Conservation (phyloP, 2,113 vertebrate genomes). For the Xiphorhynchus elegans region DNA sequence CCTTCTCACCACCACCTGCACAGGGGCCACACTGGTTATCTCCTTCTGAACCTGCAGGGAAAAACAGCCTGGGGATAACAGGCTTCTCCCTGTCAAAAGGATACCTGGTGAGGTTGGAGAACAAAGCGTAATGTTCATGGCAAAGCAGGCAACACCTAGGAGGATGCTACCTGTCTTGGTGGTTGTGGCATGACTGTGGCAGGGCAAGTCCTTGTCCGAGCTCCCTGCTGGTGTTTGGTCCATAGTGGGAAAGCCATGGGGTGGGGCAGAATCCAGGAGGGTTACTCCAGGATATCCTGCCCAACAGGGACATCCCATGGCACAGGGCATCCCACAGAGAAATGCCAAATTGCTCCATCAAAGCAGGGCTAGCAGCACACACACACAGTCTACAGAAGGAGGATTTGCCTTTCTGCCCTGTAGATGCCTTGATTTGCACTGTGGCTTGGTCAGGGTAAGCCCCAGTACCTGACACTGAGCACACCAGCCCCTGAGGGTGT, state of each 20-base stretch:
- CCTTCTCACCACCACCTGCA: background rate
- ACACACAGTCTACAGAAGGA: background rate
- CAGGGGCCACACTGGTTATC: rapidly evolving
- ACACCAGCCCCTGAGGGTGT: rapidly evolving
- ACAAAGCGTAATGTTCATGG: background rate
- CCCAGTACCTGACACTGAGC: background rate
- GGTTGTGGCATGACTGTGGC: background rate
- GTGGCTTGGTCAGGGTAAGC: background rate
- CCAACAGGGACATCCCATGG: background rate
- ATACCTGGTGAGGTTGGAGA: background rate
- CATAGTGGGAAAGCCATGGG: rapidly evolving
- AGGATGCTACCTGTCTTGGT: background rate
- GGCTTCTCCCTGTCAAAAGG: background rate
- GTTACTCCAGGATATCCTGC: background rate
- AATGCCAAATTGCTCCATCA: background rate
- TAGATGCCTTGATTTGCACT: background rate
- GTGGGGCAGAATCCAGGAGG: background rate
- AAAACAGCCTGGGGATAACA: background rate
- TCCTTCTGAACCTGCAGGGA: background rate
- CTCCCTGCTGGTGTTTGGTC: background rate
- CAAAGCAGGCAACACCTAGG: background rate
- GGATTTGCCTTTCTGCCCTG: background rate
- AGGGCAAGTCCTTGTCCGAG: background rate
- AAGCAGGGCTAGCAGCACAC: background rate
- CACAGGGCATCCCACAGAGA: background rate